Conservation (phyloP, 2,113 vertebrate species). For the rabbit (Oryctolagus cuniculus) region mOryCun1.1 NC_091438.1:140380001-140380500, state of each 20-base stretch:
- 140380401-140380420: no score
- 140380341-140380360: no score
- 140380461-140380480: no score
- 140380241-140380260: background rate
- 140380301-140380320: background rate
- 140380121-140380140: conserved; percentile 68
- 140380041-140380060: background rate
- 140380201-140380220: conserved; percentile 65
- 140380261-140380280: conserved; percentile 20
- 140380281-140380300: conserved; percentile 12
- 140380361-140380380: no score
- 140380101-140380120: conserved; percentile 42
- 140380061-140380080: conserved; percentile 40
- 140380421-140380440: no score
- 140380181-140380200: conserved; percentile 61
- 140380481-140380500: no score
- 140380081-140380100: background rate
- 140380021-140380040: background rate
- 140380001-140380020: background rate
- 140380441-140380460: no score
- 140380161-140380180: conserved; percentile 80
- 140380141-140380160: conserved; percentile 21
- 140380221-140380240: background rate
- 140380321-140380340: background rate
- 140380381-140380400: no score